These are phyloP conservation scores for Hydropsyche betteni DNA, from an alignment of 2,888 invertebrate species.

Conservation along the genomic window DNA sequence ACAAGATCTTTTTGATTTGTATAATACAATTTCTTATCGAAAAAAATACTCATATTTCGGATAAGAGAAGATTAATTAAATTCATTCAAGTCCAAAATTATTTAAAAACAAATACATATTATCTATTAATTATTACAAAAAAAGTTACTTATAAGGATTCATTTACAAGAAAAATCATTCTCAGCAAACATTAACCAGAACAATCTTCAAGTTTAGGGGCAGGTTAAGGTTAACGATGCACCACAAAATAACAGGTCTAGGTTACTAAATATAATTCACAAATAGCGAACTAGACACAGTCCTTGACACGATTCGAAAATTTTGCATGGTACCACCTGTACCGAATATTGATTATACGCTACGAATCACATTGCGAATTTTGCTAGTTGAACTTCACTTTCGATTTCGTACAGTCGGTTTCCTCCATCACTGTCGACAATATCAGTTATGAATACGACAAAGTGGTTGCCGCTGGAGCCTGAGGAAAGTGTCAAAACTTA, in stretches of 20 bases:
- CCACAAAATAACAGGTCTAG: slow-evolving; percentile 42
- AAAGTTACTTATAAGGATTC: too few species aligned
- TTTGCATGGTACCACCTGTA: slow-evolving; percentile 60
- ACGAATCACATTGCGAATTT: slow-evolving; percentile 3
- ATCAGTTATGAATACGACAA: slow-evolving; percentile 56
- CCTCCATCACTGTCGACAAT: background rate
- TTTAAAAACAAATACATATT: background rate
- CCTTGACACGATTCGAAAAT: slow-evolving; percentile 38
- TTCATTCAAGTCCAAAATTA: background rate
- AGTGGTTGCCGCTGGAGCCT: slow-evolving; percentile 68
- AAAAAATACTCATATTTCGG: too few species aligned
- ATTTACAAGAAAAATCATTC: background rate
- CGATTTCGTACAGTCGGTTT: slow-evolving; percentile 33
- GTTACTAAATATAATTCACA: slow-evolving; percentile 32
- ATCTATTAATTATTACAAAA: too few species aligned
- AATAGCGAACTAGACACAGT: background rate
- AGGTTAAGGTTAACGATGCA: slow-evolving; percentile 43
- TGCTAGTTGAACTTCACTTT: slow-evolving; percentile 49
- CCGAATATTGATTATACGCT: slow-evolving; percentile 61
- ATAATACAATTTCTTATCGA: too few species aligned
- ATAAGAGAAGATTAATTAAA: too few species aligned
- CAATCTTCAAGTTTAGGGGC: slow-evolving; percentile 17
- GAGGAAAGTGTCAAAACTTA: slow-evolving; percentile 64
- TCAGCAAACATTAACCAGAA: slow-evolving; percentile 39
- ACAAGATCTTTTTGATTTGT: too few species aligned